Evolutionary conservation across 2,888 invertebrate species (phyloP).

Genomic region (Ennomos fuscantarius): DNA sequence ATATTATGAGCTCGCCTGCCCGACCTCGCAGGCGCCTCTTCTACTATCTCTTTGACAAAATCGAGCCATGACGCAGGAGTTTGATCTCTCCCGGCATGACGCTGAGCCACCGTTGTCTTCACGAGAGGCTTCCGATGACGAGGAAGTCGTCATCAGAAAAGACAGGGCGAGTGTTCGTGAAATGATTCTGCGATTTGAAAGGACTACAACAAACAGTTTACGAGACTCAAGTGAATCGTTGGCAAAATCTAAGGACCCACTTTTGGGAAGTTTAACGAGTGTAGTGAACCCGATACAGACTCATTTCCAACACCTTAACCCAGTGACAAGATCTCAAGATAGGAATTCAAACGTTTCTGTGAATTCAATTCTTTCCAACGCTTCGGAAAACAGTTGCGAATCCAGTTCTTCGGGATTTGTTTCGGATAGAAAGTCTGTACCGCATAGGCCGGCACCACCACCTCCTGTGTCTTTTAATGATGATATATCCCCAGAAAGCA

Average conservation of each 20-base stretch:
- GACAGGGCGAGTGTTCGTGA: conserved; percentile 73
- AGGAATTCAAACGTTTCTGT: conserved; percentile 80
- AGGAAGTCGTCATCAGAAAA: conserved; percentile 67
- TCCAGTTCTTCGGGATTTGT: conserved; percentile 81
- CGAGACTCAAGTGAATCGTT: conserved; percentile 71
- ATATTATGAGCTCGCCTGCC: conserved; percentile 69
- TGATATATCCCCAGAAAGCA: conserved; percentile 59
- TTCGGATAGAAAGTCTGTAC: conserved; percentile 75
- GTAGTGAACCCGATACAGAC: conserved; percentile 72
- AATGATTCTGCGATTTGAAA: conserved; percentile 78
- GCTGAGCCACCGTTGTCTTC: conserved; percentile 66
- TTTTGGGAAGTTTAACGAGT: conserved; percentile 72
- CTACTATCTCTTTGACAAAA: conserved; percentile 56
- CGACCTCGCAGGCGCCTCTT: conserved; percentile 63
- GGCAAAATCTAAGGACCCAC: conserved; percentile 63
- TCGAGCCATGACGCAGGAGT: conserved; percentile 75
- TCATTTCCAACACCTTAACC: conserved; percentile 70
- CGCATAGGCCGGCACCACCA: conserved; percentile 78
- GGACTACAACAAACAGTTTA: conserved; percentile 57
- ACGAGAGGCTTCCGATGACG: conserved; percentile 66
- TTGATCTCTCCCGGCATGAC: conserved; percentile 61
- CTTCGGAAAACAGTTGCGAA: conserved; percentile 76
- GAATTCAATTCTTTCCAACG: conserved; percentile 79
- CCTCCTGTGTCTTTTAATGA: conserved; percentile 74
- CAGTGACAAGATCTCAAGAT: conserved; percentile 70